Evolutionary conservation across 2,888 invertebrate genomes (phyloP).

Genomic region (Gnatocerus cornutus): DNA sequence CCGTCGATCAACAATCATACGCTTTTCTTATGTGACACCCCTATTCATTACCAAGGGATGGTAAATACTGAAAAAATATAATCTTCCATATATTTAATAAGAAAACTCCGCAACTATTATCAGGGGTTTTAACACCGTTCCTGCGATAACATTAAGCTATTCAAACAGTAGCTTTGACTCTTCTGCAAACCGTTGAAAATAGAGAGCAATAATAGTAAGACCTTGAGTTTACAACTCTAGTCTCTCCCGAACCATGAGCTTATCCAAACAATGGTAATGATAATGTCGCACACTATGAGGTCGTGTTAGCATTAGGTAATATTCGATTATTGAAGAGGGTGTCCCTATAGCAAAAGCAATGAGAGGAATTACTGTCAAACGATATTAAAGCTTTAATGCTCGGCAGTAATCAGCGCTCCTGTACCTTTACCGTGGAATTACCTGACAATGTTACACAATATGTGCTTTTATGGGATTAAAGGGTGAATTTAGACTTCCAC

Average conservation of each 20-base stretch:
- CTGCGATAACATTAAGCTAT: too few species aligned
- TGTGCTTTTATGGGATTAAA: constrained; percentile 58
- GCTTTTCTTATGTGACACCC: too few species aligned
- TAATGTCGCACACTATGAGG: constrained; percentile 66
- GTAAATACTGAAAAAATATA: too few species aligned
- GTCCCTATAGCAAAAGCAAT: constrained; percentile 51
- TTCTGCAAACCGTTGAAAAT: constrained; percentile 14
- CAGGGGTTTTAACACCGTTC: too few species aligned
- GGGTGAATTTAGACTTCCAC: constrained; percentile 1
- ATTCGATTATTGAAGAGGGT: constrained; percentile 65
- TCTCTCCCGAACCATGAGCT: constrained; percentile 46
- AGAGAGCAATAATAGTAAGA: constrained; percentile 31
- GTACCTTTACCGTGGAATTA: constrained; percentile 52
- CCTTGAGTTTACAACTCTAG: constrained; percentile 36
- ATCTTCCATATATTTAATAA: too few species aligned
- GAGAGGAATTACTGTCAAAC: constrained; percentile 64
- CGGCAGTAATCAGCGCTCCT: constrained; percentile 54
- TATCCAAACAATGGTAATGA: constrained; percentile 66
- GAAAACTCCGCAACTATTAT: too few species aligned
- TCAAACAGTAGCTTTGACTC: not conserved
- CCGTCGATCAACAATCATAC: not conserved
- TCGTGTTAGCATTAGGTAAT: constrained; percentile 66
- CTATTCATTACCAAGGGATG: too few species aligned
- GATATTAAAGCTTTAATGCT: constrained; percentile 62
- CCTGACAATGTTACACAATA: constrained; percentile 54